Conservation (phyloP, 2,888 invertebrate species). For the Nomada lathburiana region DNA sequence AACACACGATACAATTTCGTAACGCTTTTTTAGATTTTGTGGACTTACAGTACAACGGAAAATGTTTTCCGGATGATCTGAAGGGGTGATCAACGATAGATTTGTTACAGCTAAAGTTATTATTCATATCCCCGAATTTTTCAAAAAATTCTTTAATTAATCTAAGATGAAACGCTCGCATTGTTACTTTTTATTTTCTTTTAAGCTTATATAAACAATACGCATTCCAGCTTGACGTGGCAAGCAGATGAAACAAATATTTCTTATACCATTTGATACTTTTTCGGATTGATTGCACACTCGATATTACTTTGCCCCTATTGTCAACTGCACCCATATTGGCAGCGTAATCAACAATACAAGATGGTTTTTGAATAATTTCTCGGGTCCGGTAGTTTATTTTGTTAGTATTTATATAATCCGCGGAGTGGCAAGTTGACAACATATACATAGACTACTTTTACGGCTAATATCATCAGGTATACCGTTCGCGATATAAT, state of each 20-base stretch:
- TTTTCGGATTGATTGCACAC: constrained; percentile 17
- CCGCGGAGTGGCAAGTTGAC: background rate
- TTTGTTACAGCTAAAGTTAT: background rate
- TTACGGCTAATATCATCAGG: constrained; percentile 6
- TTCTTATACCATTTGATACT: constrained; percentile 12
- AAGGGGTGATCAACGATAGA: constrained; percentile 4
- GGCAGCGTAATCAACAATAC: background rate
- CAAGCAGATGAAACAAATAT: constrained; percentile 8
- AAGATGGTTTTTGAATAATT: constrained; percentile 3
- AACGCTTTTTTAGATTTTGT: background rate
- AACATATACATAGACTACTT: background rate
- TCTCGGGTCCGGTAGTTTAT: background rate
- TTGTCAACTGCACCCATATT: constrained; percentile 11
- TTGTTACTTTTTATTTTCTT: background rate
- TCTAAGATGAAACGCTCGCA: background rate
- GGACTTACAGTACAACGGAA: background rate
- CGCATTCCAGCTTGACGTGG: background rate
- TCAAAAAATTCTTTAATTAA: background rate
- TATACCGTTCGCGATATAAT: constrained; percentile 22
- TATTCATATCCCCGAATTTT: background rate
- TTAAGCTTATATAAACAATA: background rate
- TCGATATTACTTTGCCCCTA: background rate
- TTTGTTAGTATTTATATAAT: background rate
- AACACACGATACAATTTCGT: background rate
- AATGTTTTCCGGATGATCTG: constrained; percentile 8